Evolutionary conservation across 1,140 invertebrate genomes (phyloP).

Genomic region (Conopomorpha cramerella): DNA sequence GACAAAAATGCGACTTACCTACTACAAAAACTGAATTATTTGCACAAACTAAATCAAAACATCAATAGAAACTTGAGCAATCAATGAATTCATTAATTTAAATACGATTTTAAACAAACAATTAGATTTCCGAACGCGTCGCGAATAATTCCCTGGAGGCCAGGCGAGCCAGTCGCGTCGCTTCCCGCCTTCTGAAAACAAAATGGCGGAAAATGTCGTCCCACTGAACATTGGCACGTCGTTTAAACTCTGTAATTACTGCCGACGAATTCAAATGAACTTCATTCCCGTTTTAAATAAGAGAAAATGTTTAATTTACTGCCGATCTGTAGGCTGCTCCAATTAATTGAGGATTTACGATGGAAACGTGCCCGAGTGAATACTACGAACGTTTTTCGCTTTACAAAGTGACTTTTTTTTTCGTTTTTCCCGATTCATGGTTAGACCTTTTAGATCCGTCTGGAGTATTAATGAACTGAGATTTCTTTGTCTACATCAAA

Average conservation of each 20-base stretch:
- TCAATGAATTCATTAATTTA: slow-evolving; percentile 40
- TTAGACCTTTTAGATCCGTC: too few species aligned
- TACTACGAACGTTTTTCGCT: too few species aligned
- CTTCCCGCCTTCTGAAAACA: slow-evolving; percentile 19
- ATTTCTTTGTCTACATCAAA: too few species aligned
- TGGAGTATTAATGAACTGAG: too few species aligned
- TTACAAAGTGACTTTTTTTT: too few species aligned
- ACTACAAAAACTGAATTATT: too few species aligned
- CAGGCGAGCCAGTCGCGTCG: slow-evolving; percentile 12
- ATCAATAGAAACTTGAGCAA: slow-evolving; percentile 16
- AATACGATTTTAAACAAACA: slow-evolving; percentile 27
- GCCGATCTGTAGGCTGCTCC: slow-evolving; percentile 27
- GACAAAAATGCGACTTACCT: too few species aligned
- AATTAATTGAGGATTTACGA: slow-evolving; percentile 50
- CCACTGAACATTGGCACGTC: slow-evolving; percentile 34
- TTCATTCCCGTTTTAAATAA: slow-evolving; percentile 59
- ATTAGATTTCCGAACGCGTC: slow-evolving; percentile 30
- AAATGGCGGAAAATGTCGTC: slow-evolving; percentile 26
- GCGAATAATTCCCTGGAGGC: slow-evolving; percentile 7
- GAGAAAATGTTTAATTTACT: slow-evolving; percentile 58
- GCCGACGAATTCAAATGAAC: slow-evolving; percentile 51
- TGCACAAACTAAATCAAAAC: neutral
- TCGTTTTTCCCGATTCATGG: too few species aligned
- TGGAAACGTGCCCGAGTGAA: too few species aligned
- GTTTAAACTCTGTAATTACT: slow-evolving; percentile 55